Evolutionary conservation across 2,113 vertebrate genomes (phyloP).

Genomic region (Peromyscus californicus): DNA sequence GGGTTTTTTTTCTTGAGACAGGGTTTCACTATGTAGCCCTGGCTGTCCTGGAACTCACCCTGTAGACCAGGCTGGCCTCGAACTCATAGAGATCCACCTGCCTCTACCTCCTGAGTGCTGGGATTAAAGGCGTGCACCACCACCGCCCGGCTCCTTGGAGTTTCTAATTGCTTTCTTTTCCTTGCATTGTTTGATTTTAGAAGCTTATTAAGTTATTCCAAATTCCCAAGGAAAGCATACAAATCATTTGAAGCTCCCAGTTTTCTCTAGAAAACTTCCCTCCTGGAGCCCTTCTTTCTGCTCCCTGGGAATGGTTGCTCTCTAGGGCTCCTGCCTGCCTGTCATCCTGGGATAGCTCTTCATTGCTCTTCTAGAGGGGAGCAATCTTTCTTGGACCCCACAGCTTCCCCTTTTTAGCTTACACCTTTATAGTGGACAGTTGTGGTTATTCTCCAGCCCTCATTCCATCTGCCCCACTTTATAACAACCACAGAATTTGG

Average conservation of each 20-base stretch:
- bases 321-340: conserved; percentile 25
- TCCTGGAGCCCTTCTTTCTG: conserved; percentile 64
- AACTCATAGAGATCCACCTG: too few relatives aligned
- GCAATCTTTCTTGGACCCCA: conserved; percentile 62
- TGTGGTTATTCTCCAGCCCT: conserved; percentile 50
- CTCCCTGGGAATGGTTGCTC: conserved; percentile 64
- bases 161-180: conserved; percentile 64
- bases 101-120: neutral
- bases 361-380: conserved; percentile 61
- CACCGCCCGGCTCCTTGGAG: neutral
- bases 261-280: conserved; percentile 53
- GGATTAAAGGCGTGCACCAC: neutral
- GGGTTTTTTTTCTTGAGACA: neutral
- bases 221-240: conserved; percentile 69
- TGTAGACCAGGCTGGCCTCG: too few relatives aligned
- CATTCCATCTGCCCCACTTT: neutral
- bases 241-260: conserved; percentile 51
- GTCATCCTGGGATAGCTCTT: conserved; percentile 57
- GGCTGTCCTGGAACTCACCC: neutral
- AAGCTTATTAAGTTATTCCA: conserved; percentile 61
- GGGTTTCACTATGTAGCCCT: neutral
- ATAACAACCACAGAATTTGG: neutral
- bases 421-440: conserved; percentile 28
- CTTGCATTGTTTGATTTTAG: conserved; percentile 63
- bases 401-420: conserved; percentile 59